Base-by-base conservation (phyloP, 2,888 invertebrate genomes). In the Cataglyphis rosenhaueri region DNA sequence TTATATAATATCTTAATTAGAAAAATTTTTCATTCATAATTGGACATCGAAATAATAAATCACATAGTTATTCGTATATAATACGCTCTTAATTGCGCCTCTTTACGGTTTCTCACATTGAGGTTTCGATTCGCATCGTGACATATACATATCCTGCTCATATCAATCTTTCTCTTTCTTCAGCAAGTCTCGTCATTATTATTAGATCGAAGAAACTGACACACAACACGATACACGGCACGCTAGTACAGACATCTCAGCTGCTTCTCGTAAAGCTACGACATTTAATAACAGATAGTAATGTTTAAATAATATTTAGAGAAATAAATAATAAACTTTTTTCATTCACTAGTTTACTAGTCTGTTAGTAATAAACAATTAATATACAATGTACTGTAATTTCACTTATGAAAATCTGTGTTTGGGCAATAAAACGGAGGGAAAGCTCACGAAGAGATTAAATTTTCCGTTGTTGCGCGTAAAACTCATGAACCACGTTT, bases 41-140 rank as follows among this genome's bases (percentile, higher is more conserved):
- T 64, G 18, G 38, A 4, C 68, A 38, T 29, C 10, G n/a, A 38
- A 68, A 66, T 76, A 55, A 52, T 70, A 78, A 78, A 73, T 79
- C 44, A n/a, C 59, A 35, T 10, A 10, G 29, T 38, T 4, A 41
- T 10, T 70, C 41, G 38, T 41, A 38, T 41, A 29, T 38, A 57
- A 78, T 57, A 57, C 57, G 18, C 52, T 82, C 64, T 21, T 55
- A 15, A 35, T 61, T 38, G 81, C 55, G 59, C 38, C 52, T 81
- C 81, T 84, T 84, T 81, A 85, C 86, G 87, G 85, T 87, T 70
- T 70, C 87, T 85, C 81, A 87, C 89, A 89, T 87, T 81, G 84
- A 84, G 86, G 87, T 84, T 86, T 86, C 85, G 86, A 88, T 85
- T 76, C 83, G 85, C 81, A 84, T 85, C 85, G 82, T 82, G 78